These are phyloP conservation scores for Synanthedon andrenaeformis DNA, from an alignment of 2,888 invertebrate genomes.

Conservation along the genomic window DNA sequence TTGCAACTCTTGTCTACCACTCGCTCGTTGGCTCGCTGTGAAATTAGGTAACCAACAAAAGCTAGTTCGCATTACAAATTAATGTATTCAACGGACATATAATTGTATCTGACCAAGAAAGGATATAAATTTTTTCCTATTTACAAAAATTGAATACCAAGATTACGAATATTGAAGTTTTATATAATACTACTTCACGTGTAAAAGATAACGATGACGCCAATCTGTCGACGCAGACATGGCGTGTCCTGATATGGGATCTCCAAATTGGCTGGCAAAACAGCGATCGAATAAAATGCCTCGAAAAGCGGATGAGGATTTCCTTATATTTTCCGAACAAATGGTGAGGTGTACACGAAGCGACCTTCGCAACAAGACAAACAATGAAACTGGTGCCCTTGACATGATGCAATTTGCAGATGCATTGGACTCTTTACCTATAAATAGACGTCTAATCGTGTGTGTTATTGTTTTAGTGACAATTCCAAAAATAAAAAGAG, in stretches of 20 bases:
- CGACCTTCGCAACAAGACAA: constrained; percentile 64
- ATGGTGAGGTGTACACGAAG: constrained; percentile 39
- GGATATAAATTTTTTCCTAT: no score
- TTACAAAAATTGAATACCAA: constrained; percentile 25
- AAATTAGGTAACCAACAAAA: constrained; percentile 68
- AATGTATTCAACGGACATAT: constrained; percentile 31
- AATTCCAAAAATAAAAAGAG: constrained; percentile 38
- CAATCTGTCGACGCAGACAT: constrained; percentile 20
- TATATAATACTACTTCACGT: neutral
- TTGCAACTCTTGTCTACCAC: constrained; percentile 59
- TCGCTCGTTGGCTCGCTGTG: constrained; percentile 54
- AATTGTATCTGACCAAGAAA: no score
- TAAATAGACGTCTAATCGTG: constrained; percentile 47
- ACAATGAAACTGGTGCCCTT: constrained; percentile 65
- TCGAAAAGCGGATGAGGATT: constrained; percentile 62
- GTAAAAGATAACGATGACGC: constrained; percentile 1
- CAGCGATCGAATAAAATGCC: constrained; percentile 46
- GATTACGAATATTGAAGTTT: neutral
- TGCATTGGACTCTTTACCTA: constrained; percentile 56
- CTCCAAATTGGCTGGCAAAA: constrained; percentile 26
- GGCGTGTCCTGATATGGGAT: constrained; percentile 24
- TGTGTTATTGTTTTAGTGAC: constrained; percentile 51
- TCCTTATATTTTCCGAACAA: constrained; percentile 65
- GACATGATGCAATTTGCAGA: constrained; percentile 56
- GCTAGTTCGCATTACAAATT: constrained; percentile 27